These are phyloP conservation scores for Bubo blakistoni DNA, from an alignment of 2,113 vertebrate genomes.

Conservation along the genomic window DNA sequence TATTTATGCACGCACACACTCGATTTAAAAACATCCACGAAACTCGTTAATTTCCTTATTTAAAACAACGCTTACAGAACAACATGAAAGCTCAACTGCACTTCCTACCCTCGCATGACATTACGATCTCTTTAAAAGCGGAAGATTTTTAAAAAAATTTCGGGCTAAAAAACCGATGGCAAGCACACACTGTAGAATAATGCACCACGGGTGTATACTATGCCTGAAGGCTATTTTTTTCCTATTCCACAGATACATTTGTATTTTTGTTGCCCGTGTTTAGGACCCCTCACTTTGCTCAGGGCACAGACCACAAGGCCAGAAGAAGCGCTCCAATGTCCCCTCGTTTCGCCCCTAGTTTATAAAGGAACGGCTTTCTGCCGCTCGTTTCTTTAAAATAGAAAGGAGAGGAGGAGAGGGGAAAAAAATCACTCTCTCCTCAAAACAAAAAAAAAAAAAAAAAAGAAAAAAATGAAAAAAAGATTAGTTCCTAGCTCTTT, in stretches of 20 bases:
- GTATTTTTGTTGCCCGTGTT: fast-evolving
- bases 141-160: neutral
- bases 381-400: fast-evolving
- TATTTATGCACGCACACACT: neutral
- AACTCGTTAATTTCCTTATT: neutral
- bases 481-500: neutral
- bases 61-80: neutral
- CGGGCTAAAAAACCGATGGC: no score
- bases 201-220: fast-evolving
- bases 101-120: neutral
- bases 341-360: neutral
- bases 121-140: neutral
- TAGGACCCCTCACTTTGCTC: fast-evolving
- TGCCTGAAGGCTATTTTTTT: fast-evolving
- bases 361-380: neutral
- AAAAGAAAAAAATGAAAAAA: no score
- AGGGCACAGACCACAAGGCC: fast-evolving
- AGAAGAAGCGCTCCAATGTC: fast-evolving
- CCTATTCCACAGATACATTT: fast-evolving
- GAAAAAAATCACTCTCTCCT: neutral
- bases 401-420: fast-evolving
- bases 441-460: neutral
- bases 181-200: neutral
- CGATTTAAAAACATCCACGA: neutral
- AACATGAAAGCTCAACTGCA: neutral